These are phyloP conservation scores for Protophormia terraenovae DNA, from an alignment of 2,888 invertebrate genomes.

Conservation along the genomic window DNA sequence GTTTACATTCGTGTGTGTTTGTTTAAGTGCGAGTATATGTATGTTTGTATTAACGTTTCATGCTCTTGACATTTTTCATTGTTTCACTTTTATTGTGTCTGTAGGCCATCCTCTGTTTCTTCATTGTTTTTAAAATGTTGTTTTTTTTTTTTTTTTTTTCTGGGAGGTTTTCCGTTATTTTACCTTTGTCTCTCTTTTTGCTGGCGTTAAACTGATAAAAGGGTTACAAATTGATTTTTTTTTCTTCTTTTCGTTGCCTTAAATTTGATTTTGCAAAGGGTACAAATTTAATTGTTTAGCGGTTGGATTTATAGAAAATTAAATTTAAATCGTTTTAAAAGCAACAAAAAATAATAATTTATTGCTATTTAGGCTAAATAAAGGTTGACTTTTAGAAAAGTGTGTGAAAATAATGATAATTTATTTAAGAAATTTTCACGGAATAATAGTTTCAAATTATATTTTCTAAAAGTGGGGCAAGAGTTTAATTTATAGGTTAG, in stretches of 20 bases:
- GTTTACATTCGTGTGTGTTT: conserved; percentile 1
- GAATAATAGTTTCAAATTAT: too few species aligned
- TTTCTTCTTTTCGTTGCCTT: background rate
- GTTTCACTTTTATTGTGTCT: conserved; percentile 33
- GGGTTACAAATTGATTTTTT: conserved; percentile 46
- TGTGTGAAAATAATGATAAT: background rate
- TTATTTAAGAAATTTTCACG: background rate
- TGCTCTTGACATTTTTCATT: conserved; percentile 54
- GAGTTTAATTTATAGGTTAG: too few species aligned
- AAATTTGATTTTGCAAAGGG: conserved; percentile 15
- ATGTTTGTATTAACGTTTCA: conserved; percentile 26
- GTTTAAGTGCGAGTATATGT: background rate
- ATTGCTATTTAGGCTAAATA: background rate
- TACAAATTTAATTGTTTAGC: conserved; percentile 40
- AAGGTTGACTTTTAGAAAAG: background rate
- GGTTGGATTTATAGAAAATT: conserved; percentile 8
- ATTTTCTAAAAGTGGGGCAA: too few species aligned
- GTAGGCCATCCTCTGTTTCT: conserved; percentile 32
- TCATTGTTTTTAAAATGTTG: background rate
- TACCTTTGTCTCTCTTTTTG: background rate
- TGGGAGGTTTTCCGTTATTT: too few species aligned
- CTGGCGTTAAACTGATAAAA: conserved; percentile 56
- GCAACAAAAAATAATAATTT: background rate
- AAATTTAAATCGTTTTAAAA: conserved; percentile 2
- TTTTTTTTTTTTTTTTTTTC: background rate